phyloP scores from a whole-genome alignment of 2,888 invertebrate genomes.

The Epinotia nisella region DNA sequence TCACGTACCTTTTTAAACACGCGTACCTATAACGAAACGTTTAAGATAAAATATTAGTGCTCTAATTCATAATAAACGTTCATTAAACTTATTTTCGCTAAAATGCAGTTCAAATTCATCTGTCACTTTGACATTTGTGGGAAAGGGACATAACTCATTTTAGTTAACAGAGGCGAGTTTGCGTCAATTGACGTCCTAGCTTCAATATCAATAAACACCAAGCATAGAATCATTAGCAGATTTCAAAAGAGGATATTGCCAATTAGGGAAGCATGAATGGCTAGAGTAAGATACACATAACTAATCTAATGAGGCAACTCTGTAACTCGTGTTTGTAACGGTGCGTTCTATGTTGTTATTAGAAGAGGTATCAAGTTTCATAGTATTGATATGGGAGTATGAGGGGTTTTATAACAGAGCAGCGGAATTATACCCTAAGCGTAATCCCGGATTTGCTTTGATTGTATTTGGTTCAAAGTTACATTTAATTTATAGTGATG shows the following conservation, averaged over 20 bases:
- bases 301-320: conserved; percentile 62
- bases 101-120: too few relatives aligned
- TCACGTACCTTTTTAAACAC: too few relatives aligned
- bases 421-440: conserved; percentile 53
- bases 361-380: not conserved
- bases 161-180: too few relatives aligned
- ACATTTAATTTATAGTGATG: not conserved
- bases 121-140: too few relatives aligned
- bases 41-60: too few relatives aligned
- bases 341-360: conserved; percentile 47
- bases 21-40: too few relatives aligned
- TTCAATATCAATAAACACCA: not conserved
- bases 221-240: not conserved
- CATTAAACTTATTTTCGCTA: too few relatives aligned
- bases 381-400: not conserved
- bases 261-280: conserved; percentile 70
- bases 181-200: too few relatives aligned
- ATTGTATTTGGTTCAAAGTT: not conserved
- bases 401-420: not conserved
- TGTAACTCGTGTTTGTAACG: conserved; percentile 56
- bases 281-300: conserved; percentile 63
- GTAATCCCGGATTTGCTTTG: conserved; percentile 48
- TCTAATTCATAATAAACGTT: too few relatives aligned
- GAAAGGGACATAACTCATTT: too few relatives aligned
- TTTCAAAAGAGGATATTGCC: conserved; percentile 58